Percentiles rank a stretch among this genome's conserved stretches.
phyloP scores from a whole-genome alignment of 1,140 invertebrate species.

The Megalopta genalis region DNA sequence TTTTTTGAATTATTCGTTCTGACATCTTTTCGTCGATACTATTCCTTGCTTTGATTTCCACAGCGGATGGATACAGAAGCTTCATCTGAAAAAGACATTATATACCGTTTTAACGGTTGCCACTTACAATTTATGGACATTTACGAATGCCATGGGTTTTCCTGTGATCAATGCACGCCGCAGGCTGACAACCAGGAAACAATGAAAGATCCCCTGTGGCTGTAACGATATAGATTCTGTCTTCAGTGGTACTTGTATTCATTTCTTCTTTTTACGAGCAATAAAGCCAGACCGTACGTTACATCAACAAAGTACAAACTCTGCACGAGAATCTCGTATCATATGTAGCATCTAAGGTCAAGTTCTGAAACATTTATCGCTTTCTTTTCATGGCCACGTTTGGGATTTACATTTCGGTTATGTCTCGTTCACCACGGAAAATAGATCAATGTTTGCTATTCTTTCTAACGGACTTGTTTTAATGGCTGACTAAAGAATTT shows the following conservation, averaged over 20 bases:
- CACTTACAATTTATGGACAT: conserved; percentile 19
- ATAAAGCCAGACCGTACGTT: conserved; percentile 47
- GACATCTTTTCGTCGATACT: no score
- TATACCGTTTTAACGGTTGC: background rate
- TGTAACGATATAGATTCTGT: background rate
- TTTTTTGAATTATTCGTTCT: no score
- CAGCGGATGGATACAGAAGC: no score
- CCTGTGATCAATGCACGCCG: conserved; percentile 14
- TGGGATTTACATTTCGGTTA: conserved; percentile 17
- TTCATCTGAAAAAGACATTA: background rate
- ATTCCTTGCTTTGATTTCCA: background rate
- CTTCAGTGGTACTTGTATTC: conserved; percentile 58
- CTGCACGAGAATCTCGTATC: conserved; percentile 3
- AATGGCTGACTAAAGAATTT: no score
- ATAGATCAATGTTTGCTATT: no score
- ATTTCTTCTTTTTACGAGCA: conserved; percentile 57
- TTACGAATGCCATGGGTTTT: conserved; percentile 17
- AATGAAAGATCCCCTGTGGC: conserved; percentile 21
- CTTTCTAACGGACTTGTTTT: no score
- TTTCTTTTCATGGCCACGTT: background rate
- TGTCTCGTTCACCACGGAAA: no score
- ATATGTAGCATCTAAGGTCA: conserved; percentile 50
- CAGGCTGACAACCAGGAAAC: conserved; percentile 42
- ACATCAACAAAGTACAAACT: conserved; percentile 8
- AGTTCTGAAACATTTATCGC: conserved; percentile 19